Conservation (phyloP, 2,888 invertebrate species). For the Macroteleia sp. region DNA sequence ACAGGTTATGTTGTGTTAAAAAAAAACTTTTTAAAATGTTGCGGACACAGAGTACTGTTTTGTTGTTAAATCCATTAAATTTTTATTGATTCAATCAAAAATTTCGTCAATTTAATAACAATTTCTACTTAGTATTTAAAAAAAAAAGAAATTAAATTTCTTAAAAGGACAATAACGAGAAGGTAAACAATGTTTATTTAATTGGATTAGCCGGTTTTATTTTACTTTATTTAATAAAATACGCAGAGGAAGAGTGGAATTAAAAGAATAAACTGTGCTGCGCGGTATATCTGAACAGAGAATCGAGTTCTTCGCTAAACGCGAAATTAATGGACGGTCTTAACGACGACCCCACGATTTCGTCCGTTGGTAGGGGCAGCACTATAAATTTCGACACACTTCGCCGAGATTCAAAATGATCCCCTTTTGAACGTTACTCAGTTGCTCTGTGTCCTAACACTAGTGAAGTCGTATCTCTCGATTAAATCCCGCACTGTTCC, state of each 20-base stretch:
- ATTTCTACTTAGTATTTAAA: no score
- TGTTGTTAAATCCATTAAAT: no score
- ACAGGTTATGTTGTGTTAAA: no score
- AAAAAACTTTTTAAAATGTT: no score
- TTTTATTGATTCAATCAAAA: no score
- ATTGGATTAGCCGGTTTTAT: conserved; percentile 17
- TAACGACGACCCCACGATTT: conserved; percentile 69
- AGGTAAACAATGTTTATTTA: no score
- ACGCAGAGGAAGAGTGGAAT: conserved; percentile 17
- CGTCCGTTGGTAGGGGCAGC: conserved; percentile 72
- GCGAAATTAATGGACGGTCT: conserved; percentile 70
- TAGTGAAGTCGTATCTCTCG: conserved; percentile 71
- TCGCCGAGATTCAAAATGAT: conserved; percentile 85
- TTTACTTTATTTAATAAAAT: conserved; percentile 21
- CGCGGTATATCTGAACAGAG: conserved; percentile 20
- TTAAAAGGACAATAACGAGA: no score
- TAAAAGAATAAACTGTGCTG: conserved; percentile 47
- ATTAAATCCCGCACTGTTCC: conserved; percentile 18
- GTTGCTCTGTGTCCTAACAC: conserved; percentile 74
- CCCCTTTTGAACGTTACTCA: conserved; percentile 84
- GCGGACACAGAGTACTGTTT: no score
- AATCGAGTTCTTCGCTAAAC: conserved; percentile 69
- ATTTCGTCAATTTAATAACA: no score
- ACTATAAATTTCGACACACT: conserved; percentile 85
- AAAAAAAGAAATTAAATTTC: no score